Evolutionary conservation across 2,888 invertebrate species (phyloP).

Genomic region (Clitarchus hookeri): DNA sequence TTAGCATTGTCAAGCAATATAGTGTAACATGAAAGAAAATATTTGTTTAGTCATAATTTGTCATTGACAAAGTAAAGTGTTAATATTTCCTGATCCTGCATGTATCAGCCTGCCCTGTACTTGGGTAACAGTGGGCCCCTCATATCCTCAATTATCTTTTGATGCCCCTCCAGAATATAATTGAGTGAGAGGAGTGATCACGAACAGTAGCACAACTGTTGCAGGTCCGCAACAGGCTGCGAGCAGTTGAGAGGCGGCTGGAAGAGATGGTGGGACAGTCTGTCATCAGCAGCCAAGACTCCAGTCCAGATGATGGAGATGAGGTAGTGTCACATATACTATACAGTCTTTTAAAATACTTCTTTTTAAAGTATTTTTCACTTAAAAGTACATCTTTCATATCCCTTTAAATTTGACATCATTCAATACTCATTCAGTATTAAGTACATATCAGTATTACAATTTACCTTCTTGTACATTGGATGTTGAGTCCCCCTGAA

Average conservation of each 20-base stretch:
- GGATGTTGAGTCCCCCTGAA: too few species aligned
- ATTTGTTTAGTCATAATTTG: too few species aligned
- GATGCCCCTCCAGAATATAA: not conserved
- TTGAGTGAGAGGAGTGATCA: not conserved
- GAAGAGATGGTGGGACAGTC: slow-evolving; percentile 48
- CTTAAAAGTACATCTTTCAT: too few species aligned
- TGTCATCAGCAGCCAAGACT: slow-evolving; percentile 40
- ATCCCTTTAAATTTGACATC: too few species aligned
- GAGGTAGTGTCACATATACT: slow-evolving; percentile 44
- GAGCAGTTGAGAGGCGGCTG: slow-evolving; percentile 69
- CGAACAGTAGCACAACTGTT: slow-evolving; percentile 29
- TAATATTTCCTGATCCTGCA: not conserved
- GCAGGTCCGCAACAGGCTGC: slow-evolving; percentile 66
- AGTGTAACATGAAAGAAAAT: too few species aligned
- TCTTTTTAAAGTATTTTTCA: too few species aligned
- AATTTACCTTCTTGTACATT: too few species aligned
- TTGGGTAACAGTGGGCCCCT: not conserved
- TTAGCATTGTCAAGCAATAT: too few species aligned
- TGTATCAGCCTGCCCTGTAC: not conserved
- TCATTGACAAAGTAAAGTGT: too few species aligned
- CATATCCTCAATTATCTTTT: not conserved
- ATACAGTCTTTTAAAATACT: too few species aligned
- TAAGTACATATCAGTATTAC: too few species aligned
- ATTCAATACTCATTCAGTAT: too few species aligned
- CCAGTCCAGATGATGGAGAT: slow-evolving; percentile 48